Evolutionary conservation across 2,797 vertebrate genomes (phyloP), one percentile per base, ranked within the genome.

Genomic region (Chrosomus eos): DNA sequence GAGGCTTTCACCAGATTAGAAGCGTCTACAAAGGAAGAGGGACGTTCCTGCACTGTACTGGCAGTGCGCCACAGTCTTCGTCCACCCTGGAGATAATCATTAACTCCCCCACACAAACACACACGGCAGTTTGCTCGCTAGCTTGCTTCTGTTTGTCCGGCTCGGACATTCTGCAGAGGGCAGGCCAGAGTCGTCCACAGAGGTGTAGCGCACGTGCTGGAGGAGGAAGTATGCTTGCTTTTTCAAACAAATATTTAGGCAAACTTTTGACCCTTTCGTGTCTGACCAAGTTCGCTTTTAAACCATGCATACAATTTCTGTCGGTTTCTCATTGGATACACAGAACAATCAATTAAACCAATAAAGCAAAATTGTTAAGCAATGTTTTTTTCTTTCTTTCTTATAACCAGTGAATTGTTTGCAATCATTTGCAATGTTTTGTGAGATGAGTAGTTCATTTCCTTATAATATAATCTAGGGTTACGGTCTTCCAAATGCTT

Each of bases 1-100:
- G 90, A 92, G 90, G 80, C 86, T 89, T 70, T 45, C 36, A 87
- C 67, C 77, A 83, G 92, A 91, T 94, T 93, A 91, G 88, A 91
- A 87, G 90, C 88, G 89, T 91, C 82, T 81, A 87, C 76, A 83
- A 68, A 83, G 60, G 85, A 87, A 86, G 79, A 83, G 81, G 89
- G 77, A 82, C 62, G 80, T 73, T 87, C 81, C 82, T 80, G 66
- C 45, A 33, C 62, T 80, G 75, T 74, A 85, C 86, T 84, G 84
- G 83, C 70, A 55, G 79, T 58, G 18, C 72, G 62, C 62, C 68
- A 51, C 38, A 86, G 79, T 33, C 55, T 64, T 55, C 64, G 64
- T 55, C 51, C 73, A 73, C 68, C 43, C 72, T 21, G 77, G 26
- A 80, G 86, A 84, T 87, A 87, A 88, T 87, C 85, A 92, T 90